Evolutionary conservation across 2,888 invertebrate genomes (phyloP), one percentile per base, ranked within the genome.

Genomic region (Thymelicus lineola): DNA sequence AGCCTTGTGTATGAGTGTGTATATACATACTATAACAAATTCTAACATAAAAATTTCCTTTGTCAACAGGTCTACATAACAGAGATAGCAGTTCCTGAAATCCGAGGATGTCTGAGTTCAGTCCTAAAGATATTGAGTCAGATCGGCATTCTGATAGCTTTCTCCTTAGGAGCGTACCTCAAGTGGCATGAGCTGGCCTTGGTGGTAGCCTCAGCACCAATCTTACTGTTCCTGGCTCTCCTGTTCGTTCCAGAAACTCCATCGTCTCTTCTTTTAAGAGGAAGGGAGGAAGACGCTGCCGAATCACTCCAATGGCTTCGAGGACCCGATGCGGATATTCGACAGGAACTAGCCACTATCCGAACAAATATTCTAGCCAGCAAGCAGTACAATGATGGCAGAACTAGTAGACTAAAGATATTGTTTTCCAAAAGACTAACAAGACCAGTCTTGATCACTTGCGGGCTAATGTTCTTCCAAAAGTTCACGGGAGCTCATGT

Each of bases 231-330:
- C 86, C 84, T 96, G 53, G 95, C 96, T 10, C 95, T 97, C 63
- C 95, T 96, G 75, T 96, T 96, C 83, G 95, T 98, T 74, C 98
- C 98, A 0, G 98, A 98, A 92, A 98, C 98, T 20, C 98, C 98
- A 7, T 97, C 97, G 72, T 97, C 96, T 86, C 93, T 97, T 63
- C 95, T 97, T 12, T 92, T 97, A 36, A 94, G 96, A 79, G 97
- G 97, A 35, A 94, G 95, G 77, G 97, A 97, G 79, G 95, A 95
- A 75, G 96, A 96, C 82, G 97, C 97, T 3, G 95, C 96, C 57
- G 94, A 95, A 76, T 96, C 98, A 5, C 87, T 98, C 45, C 95
- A 96, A 79, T 97, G 97, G 97, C 91, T 98, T 0, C 93, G 98
- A 75, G 97, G 97, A 7, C 95, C 96, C 1, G 95, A 96, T 61